A percentile compares a stretch with the other conserved stretches of the same genome.
These are phyloP conservation scores for Leptobrachium leishanense DNA, from an alignment of 2,113 vertebrate genomes.

Conservation along the genomic window DNA sequence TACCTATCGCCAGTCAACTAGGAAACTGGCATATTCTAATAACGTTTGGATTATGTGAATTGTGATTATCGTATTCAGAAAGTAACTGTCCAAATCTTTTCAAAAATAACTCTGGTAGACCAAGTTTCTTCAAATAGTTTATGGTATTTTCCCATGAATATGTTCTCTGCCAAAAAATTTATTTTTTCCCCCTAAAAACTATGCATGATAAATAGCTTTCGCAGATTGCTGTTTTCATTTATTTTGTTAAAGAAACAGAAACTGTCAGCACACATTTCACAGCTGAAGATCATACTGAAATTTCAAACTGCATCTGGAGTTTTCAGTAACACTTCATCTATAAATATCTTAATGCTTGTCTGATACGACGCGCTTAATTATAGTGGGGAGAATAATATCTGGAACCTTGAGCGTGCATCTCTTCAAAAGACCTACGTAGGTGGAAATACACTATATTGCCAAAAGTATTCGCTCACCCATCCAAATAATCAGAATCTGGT, in stretches of 20 bases:
- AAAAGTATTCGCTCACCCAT: too few relatives aligned
- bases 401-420: too few relatives aligned
- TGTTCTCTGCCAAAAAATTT: slow-evolving; percentile 38
- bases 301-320: too few relatives aligned
- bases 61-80: slow-evolving; percentile 60
- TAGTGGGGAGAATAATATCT: too few relatives aligned
- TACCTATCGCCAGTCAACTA: slow-evolving; percentile 38
- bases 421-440: too few relatives aligned
- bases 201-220: slow-evolving; percentile 40
- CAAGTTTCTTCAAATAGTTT: slow-evolving; percentile 36
- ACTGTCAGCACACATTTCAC: slow-evolving; percentile 32
- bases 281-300: background rate
- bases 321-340: too few relatives aligned
- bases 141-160: slow-evolving; percentile 40
- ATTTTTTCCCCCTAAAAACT: slow-evolving; percentile 26
- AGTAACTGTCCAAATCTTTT: slow-evolving; percentile 47
- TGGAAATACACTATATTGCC: too few relatives aligned
- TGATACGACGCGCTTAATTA: too few relatives aligned
- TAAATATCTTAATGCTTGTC: too few relatives aligned
- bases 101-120: slow-evolving; percentile 36
- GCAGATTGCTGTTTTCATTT: slow-evolving; percentile 26
- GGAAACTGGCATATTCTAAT: slow-evolving; percentile 25
- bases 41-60: slow-evolving; percentile 46
- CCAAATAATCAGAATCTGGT: too few relatives aligned
- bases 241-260: background rate